phyloP scores from a whole-genome alignment of 2,888 invertebrate genomes.

The Petrolisthes manimaculis region DNA sequence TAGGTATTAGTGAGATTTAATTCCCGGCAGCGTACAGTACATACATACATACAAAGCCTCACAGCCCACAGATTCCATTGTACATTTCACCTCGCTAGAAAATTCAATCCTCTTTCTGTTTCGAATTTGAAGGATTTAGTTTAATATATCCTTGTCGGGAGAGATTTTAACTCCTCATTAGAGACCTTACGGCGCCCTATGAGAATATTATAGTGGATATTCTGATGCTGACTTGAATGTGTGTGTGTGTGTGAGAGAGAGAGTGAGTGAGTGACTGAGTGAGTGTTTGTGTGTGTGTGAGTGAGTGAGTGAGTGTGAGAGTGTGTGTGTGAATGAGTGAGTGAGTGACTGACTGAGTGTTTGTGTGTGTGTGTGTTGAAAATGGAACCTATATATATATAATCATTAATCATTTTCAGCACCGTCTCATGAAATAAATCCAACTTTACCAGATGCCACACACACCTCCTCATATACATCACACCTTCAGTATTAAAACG shows the following conservation, averaged over 20 bases:
- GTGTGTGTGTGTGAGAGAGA: neutral
- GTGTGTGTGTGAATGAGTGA: conserved; percentile 3
- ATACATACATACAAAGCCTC: neutral
- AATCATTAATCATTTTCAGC: too few relatives aligned
- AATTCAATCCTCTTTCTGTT: conserved; percentile 12
- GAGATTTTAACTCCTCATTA: conserved; percentile 9
- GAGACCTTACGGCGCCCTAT: neutral
- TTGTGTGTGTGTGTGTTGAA: too few relatives aligned
- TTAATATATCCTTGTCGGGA: conserved; percentile 2
- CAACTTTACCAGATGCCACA: too few relatives aligned
- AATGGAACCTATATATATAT: too few relatives aligned
- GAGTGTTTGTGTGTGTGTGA: neutral
- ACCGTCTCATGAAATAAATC: too few relatives aligned
- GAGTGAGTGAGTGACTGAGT: neutral
- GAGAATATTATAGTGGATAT: neutral
- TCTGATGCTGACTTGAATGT: too few relatives aligned
- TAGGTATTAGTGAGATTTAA: too few relatives aligned
- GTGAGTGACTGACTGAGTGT: neutral
- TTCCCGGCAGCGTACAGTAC: too few relatives aligned
- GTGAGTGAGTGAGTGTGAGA: neutral
- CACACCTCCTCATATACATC: neutral
- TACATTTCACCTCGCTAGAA: neutral
- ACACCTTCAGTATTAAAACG: too few relatives aligned
- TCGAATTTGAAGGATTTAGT: conserved; percentile 9
- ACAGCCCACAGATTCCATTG: conserved; percentile 7